Conservation (phyloP, 2,797 vertebrate species). For the Falco rusticolus region DNA sequence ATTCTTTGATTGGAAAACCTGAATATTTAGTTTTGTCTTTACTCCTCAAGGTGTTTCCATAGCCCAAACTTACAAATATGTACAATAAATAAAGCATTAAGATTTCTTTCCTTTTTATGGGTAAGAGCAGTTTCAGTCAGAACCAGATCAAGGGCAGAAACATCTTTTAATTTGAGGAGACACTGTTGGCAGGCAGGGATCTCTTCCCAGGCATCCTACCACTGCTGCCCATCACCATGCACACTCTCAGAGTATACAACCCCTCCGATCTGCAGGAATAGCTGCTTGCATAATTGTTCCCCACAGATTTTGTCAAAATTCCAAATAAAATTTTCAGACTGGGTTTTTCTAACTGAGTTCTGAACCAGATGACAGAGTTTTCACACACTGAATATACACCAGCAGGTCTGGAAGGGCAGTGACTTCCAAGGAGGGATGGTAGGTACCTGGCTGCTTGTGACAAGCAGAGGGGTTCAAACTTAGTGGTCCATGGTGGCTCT, state of each 20-base stretch:
- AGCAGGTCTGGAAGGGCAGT: neutral
- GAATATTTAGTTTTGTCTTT: neutral
- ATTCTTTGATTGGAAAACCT: neutral
- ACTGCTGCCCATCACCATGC: neutral
- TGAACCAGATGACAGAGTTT: neutral
- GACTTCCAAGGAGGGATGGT: neutral
- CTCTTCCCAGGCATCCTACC: neutral
- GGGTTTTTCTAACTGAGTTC: neutral
- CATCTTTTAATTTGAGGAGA: neutral
- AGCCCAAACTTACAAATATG: neutral
- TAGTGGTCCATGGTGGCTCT: neutral
- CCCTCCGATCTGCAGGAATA: neutral
- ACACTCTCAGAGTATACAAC: neutral
- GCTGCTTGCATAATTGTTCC: neutral
- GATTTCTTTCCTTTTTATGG: neutral
- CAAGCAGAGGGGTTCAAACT: neutral
- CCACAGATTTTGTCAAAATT: neutral
- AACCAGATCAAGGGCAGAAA: neutral
- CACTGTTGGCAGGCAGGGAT: neutral
- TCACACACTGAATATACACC: neutral
- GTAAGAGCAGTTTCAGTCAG: neutral
- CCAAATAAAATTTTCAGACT: neutral
- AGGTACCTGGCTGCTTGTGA: neutral
- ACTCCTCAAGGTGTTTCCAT: neutral
- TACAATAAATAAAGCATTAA: neutral